Evolutionary conservation across 1,140 invertebrate genomes (phyloP).

Genomic region (Lamellibrachia luymesi): DNA sequence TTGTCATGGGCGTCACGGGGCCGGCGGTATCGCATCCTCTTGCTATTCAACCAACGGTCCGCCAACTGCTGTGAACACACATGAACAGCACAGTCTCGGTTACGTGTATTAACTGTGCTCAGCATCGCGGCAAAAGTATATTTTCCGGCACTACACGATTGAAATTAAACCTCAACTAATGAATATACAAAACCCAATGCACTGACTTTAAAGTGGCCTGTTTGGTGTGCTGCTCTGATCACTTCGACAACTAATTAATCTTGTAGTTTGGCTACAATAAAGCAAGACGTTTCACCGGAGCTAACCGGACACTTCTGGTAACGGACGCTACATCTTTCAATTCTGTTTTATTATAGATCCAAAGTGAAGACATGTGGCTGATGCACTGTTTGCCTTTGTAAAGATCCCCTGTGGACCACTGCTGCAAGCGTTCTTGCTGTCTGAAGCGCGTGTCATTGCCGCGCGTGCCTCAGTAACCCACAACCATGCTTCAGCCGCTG

Average conservation of each 20-base stretch:
- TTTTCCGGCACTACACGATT: neutral
- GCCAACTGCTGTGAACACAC: neutral
- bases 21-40: neutral
- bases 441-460: neutral
- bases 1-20: neutral
- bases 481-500: slow-evolving; percentile 18
- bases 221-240: neutral
- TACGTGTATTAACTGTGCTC: neutral
- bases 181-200: neutral
- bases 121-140: neutral
- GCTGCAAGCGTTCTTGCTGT: neutral
- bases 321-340: neutral
- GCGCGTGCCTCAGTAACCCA: neutral
- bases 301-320: neutral
- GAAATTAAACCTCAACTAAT: neutral
- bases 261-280: neutral
- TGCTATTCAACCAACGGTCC: neutral
- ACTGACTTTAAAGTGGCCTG: neutral
- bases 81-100: neutral
- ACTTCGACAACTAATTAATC: neutral
- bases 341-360: too few species aligned
- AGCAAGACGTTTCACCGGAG: neutral
- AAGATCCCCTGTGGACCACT: neutral
- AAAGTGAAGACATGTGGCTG: neutral
- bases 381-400: neutral